Evolutionary conservation across 2,797 vertebrate genomes (phyloP), one percentile per base, ranked within the genome.

Genomic region (Smutsia gigantea): DNA sequence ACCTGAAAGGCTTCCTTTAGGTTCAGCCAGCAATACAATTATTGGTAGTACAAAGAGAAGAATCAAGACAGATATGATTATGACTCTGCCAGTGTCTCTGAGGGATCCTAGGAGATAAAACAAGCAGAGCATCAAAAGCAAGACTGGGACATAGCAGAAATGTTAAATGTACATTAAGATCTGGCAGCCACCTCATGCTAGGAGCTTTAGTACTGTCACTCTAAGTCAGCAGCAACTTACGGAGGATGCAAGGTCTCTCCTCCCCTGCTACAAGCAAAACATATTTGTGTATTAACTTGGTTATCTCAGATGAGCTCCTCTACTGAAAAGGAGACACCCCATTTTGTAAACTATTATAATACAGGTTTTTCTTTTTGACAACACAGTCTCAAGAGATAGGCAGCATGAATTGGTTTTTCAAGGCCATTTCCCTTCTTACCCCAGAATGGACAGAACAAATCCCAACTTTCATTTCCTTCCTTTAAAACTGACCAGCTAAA

Each of bases 401-500:
- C 31, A 66, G 14, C 49, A 81, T 18, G 51, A 83, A 25, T 74
- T 10, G 19, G 55, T 83, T 94, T 88, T 74, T 29, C 37, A 95
- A 91, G 87, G 64, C 69, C 31, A 59, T 71, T 77, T 72, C 63
- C 82, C 37, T 81, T 75, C 27, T 29, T 21, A 86, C 29, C 17
- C 13, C 18, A 63, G 42, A 89, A n/a, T 3, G 4, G 39, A 71
- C 71, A 95, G 19, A 90, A 92, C 31, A 96, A 61, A 90, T 51
- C 29, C 39, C 55, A 53, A 89, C 57, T 93, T 92, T 51, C 31
- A 74, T 27, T 92, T 82, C 69, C 57, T 92, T 93, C 71, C 86
- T 96, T 94, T 66, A 84, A 94, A 89, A 96, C 37, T 86, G 87
- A 91, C 46, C 63, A 87, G 61, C 59, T 55, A 93, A 91, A 78